Conservation (phyloP, 2,888 invertebrate genomes). For the Syritta pipiens region DNA sequence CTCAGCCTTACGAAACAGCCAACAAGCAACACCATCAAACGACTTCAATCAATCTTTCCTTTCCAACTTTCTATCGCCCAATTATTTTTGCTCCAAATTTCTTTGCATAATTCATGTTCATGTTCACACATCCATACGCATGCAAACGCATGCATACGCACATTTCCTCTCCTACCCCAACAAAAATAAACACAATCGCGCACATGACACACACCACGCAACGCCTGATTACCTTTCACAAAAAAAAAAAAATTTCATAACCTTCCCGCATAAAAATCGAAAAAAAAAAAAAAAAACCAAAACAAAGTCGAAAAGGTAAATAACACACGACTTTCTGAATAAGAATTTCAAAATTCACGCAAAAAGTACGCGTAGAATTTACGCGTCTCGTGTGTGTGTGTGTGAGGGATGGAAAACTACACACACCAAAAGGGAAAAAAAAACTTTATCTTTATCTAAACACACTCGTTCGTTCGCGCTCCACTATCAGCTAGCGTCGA, state of each 20-base stretch:
- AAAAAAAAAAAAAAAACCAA: constrained; percentile 4
- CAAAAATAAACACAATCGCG: not conserved
- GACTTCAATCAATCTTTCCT: not conserved
- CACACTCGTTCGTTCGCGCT: no score
- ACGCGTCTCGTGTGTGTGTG: not conserved
- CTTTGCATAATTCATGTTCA: no score
- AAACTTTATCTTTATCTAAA: constrained; percentile 34
- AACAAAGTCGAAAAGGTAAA: constrained; percentile 37
- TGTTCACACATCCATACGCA: no score
- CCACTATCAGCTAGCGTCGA: constrained; percentile 35
- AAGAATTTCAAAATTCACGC: constrained; percentile 2
- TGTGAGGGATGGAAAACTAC: not conserved
- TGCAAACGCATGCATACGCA: no score
- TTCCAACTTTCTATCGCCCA: not conserved
- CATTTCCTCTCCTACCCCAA: constrained; percentile 39
- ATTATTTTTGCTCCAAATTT: not conserved
- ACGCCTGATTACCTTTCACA: constrained; percentile 25
- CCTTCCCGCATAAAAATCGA: not conserved
- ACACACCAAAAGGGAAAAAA: not conserved
- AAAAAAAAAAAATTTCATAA: constrained; percentile 2
- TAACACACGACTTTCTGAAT: constrained; percentile 29
- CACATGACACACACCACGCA: constrained; percentile 17
- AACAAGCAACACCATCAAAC: no score
- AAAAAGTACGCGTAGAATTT: not conserved
- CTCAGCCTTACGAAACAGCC: no score